Base-by-base conservation (phyloP, 2,113 vertebrate genomes). In the Mixornis gularis region DNA sequence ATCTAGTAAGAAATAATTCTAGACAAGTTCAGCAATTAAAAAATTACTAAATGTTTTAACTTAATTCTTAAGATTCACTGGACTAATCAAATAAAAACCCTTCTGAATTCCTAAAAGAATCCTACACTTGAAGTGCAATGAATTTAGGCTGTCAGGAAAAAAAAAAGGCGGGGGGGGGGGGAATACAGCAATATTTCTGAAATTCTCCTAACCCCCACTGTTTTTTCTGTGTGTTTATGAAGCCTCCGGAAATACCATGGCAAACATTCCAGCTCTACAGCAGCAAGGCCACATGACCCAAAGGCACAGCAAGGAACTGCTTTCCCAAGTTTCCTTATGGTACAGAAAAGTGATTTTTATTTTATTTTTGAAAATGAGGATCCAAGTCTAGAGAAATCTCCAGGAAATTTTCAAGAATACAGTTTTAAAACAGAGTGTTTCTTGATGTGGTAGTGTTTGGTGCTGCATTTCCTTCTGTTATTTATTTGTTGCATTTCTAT, bases 241-340 rank as follows among this genome's bases (percentile, higher is more conserved):
- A 97, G 95, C 95, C 95, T 97, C 97, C 97, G 97, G 97, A 98
- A 98, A 98, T 98, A 97, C 98, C 98, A 97, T 56, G 92, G 98
- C 97, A 97, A 96, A 97, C 98, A 97, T 95, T 96, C 97, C 96
- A 96, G 95, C 97, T 97, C 97, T 94, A 97, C 96, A 95, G 97
- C 96, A 92, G 96, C 1, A 79, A 84, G 87, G 56, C 90, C 97
- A 97, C 81, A 77, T 98, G 97, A 98, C 97, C 65, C 59, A 32
- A 93, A 97, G 96, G 96, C 97, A 97, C 90, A 96, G 96, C 87
- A 94, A 94, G 92, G 96, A 97, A 97, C 97, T 97, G 95, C 96
- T 96, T 95, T 94, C 96, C 91, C 30, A 76, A 96, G 96, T 97
- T 97, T 96, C 95, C 95, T 97, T 93, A 97, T 7, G 20, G 87